Base-by-base conservation (phyloP, 2,888 invertebrate genomes). In the Melanostoma scalare region DNA sequence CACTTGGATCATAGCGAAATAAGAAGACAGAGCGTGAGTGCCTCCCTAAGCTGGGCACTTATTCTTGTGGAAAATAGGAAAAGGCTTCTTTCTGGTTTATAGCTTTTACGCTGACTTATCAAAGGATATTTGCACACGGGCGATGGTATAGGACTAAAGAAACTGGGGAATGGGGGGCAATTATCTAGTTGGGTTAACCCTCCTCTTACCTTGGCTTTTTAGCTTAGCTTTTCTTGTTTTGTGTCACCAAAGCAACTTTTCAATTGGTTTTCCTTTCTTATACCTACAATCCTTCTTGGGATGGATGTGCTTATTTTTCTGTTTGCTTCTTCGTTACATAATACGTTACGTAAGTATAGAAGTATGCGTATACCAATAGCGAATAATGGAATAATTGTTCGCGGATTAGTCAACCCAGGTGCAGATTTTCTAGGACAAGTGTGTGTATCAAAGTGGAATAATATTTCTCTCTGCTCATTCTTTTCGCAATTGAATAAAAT, bases 171-270 rank as follows among this genome's bases (percentile, higher is more conserved):
- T 38, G 44, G 56, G 33, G 60, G 38, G 68, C 74, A 79, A 63
- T 84, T 79, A 84, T 84, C 79, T 79, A 79, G 84, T 75, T 84
- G 84, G 74, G 84, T 84, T 79, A 79, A 75, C 74, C 84, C 63
- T 50, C 63, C 84, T 74, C 71, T 67, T 63, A 20, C 20, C 20
- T 61, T 20, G 42, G 65, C 52, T 65, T 65, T 31, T 74, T 61
- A 36, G 74, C 69, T 63, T 67, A 72, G 68, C 68, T 82, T 67
- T 68, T 75, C 63, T 71, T 74, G 79, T 84, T 84, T 84, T 75
- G 67, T 79, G 78, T 84, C 84, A 75, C 84, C 84, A 79, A 79
- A 84, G 84, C 84, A 79, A 84, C 84, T 84, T 84, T 84, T 84
- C 84, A 79, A 84, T 79, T 84, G 84, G 84, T 60, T 75, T 58